Base-by-base conservation (phyloP, 2,797 vertebrate genomes). In the Momotus momota region DNA sequence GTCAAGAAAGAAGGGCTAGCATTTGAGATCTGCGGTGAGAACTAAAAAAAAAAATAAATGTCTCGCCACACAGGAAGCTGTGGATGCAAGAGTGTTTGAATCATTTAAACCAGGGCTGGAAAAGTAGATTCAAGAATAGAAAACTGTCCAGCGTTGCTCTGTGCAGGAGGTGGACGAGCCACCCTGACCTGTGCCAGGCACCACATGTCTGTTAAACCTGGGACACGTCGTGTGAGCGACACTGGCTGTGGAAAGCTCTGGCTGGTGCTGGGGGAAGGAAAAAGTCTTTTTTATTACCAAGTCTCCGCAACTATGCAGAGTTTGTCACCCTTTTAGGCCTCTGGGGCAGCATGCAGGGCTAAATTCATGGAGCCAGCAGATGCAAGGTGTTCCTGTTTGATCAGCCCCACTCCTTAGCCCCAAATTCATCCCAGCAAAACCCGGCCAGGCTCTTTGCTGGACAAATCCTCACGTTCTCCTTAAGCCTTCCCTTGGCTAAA, bases 141-240 rank as follows among this genome's bases (percentile, higher is more conserved):
- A 79, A 92, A 65, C 6, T 0, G 2, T 40, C 65, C 35, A 0
- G 6, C 1, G 12, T 4, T 29, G 19, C 70, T 66, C 20, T 4
- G 14, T 7, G 35, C 54, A 18, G 66, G 43, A 55, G 21, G 12
- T 0, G 4, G 67, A 16, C 1, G 9, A 49, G 16, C 40, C 9
- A 0, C 9, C n/a, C 11, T 11, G 49, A 16, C 46, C 31, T 2
- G 1, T 6, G 5, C 16, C 62, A 12, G 23, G 51, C 41, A 6
- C 29, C 2, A 4, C 0, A 5, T 9, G 6, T 41, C 26, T 33
- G 0, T 67, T 71, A 33, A 52, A 55, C 15, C 19, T 0, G 0
- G 26, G 35, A 27, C 18, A 55, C 1, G 3, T 2, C 5, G 1
- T 25, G 67, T 10, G 6, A 58, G 29, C 25, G 61, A 35, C 41